phyloP scores from a whole-genome alignment of 2,888 invertebrate species.

The Chloroclysta siterata region DNA sequence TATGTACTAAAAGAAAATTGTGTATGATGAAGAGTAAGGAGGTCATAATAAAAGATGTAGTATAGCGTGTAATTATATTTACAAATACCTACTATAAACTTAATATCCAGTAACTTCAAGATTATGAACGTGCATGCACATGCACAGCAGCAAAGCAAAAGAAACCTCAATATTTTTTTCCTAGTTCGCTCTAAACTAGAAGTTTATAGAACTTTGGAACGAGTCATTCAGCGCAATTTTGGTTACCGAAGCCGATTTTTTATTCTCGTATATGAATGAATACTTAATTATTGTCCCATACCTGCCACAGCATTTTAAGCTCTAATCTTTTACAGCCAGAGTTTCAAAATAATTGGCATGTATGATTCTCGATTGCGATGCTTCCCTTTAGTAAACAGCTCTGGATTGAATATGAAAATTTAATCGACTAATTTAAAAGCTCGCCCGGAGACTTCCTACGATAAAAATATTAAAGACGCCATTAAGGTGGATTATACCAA shows the following conservation, averaged over 20 bases:
- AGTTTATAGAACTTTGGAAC: slow-evolving; percentile 5
- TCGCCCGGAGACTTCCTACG: slow-evolving; percentile 53
- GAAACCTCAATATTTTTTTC: too few relatives aligned
- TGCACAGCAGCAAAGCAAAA: too few relatives aligned
- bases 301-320: slow-evolving; percentile 27
- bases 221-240: slow-evolving; percentile 44
- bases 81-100: too few relatives aligned
- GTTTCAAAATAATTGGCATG: slow-evolving; percentile 40
- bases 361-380: slow-evolving; percentile 52
- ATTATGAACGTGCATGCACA: too few relatives aligned
- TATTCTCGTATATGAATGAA: slow-evolving; percentile 58
- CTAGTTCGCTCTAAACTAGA: neutral
- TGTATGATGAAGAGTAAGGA: too few relatives aligned
- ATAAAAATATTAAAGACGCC: slow-evolving; percentile 62
- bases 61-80: too few relatives aligned
- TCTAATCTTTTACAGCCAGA: slow-evolving; percentile 35
- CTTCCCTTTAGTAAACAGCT: slow-evolving; percentile 87
- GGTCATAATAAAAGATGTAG: too few relatives aligned
- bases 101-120: too few relatives aligned
- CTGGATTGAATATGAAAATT: slow-evolving; percentile 93
- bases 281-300: slow-evolving; percentile 49
- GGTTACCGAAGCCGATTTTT: slow-evolving; percentile 51
- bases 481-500: slow-evolving; percentile 42
- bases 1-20: too few relatives aligned
- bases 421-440: slow-evolving; percentile 89